Percentiles rank a stretch among this genome's conserved stretches.
Conservation (phyloP, 2,113 vertebrate genomes). For the Pyrgilauda ruficollis region DNA sequence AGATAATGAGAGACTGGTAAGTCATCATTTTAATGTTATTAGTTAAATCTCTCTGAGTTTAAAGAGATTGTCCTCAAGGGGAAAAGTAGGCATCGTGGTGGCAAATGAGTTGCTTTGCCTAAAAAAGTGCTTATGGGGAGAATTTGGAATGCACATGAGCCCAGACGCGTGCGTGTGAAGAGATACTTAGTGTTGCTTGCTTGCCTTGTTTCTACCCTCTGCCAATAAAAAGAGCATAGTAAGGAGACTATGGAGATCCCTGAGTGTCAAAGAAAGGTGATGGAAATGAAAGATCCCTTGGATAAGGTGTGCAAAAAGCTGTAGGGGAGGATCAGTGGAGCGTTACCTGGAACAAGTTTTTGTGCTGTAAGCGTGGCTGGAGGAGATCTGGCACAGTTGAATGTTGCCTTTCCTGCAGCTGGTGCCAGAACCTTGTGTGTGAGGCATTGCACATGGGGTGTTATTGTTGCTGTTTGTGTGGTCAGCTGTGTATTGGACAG, state of each 20-base stretch:
- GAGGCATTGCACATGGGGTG: rapidly evolving
- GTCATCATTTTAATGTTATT: constrained; percentile 60
- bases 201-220: not conserved
- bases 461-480: not conserved
- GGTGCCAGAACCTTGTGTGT: not conserved
- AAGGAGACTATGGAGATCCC: not conserved
- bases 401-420: not conserved
- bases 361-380: not conserved
- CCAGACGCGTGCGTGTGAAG: rapidly evolving
- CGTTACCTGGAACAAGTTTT: not conserved
- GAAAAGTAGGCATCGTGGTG: not conserved
- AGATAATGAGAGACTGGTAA: constrained; percentile 87
- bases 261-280: not conserved
- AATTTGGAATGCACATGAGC: not conserved
- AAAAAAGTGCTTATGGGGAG: not conserved
- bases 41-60: not conserved
- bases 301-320: not conserved
- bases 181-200: not conserved
- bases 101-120: not conserved
- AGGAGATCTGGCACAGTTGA: not conserved
- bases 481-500: not conserved
- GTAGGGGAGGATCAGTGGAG: not conserved
- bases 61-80: not conserved
- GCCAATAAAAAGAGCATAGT: not conserved
- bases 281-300: not conserved